A percentile compares a stretch with the other conserved stretches of the same genome.
phyloP scores from a whole-genome alignment of 2,113 vertebrate species.

The Pteropus alecto region DNA sequence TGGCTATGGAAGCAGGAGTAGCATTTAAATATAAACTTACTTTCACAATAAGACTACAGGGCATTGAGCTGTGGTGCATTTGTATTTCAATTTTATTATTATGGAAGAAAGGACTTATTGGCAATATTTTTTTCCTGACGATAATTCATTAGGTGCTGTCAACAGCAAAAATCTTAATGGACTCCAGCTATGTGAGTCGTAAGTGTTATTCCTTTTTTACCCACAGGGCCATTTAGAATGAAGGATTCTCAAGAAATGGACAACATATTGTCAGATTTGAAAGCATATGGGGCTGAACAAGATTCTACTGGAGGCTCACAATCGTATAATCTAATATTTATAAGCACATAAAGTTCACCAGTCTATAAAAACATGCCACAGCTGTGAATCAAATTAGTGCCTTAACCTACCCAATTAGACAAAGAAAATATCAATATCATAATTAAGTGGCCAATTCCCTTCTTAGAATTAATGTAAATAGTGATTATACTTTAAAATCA shows the following conservation, averaged over 20 bases:
- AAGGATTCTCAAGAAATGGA: slow-evolving; percentile 56
- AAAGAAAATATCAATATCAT: slow-evolving; percentile 77
- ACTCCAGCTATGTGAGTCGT: slow-evolving; percentile 28
- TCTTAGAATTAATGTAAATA: slow-evolving; percentile 79
- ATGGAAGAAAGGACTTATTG: slow-evolving; percentile 54
- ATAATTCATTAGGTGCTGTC: slow-evolving; percentile 70
- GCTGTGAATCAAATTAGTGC: slow-evolving; percentile 78
- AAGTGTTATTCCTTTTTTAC: slow-evolving; percentile 26
- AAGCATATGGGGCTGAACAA: slow-evolving; percentile 53
- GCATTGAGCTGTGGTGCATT: not conserved
- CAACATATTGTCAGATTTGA: slow-evolving; percentile 65
- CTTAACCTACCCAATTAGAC: slow-evolving; percentile 76
- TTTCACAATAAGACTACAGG: not conserved
- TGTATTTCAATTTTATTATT: slow-evolving; percentile 54
- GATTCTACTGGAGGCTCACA: slow-evolving; percentile 14
- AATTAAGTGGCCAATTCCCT: slow-evolving; percentile 64
- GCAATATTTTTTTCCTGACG: slow-evolving; percentile 39
- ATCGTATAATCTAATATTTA: slow-evolving; percentile 66
- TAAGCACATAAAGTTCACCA: slow-evolving; percentile 71
- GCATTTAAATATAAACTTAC: slow-evolving; percentile 35
- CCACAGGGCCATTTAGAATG: slow-evolving; percentile 56
- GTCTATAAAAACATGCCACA: slow-evolving; percentile 75
- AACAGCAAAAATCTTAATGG: slow-evolving; percentile 65
- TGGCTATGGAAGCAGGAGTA: not conserved
- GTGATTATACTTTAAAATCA: slow-evolving; percentile 69